Conservation (phyloP, 2,888 invertebrate genomes). For the Petrolisthes cinctipes region DNA sequence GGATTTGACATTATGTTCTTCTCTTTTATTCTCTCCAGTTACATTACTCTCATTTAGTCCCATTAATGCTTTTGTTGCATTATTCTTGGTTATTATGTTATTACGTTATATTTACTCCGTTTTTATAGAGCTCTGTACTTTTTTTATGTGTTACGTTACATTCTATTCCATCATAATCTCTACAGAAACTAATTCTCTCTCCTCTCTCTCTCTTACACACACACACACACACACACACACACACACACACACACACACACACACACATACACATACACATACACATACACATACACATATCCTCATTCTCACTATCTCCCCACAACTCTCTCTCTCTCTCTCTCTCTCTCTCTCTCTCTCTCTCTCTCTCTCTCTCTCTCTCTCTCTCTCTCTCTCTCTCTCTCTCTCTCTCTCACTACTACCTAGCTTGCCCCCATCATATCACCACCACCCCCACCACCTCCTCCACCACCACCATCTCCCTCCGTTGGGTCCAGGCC, state of each 20-base stretch:
- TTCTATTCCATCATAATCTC: not conserved
- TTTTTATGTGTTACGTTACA: not conserved
- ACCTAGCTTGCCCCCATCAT: not conserved
- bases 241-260: not conserved
- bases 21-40: too few species aligned
- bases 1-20: too few species aligned
- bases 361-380: not conserved
- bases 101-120: too few species aligned
- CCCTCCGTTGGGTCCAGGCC: not conserved
- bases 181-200: not conserved
- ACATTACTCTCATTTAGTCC: too few species aligned
- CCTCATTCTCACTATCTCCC: not conserved
- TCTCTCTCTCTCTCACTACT: not conserved
- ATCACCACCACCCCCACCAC: not conserved
- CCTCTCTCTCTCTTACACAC: not conserved
- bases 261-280: conserved; percentile 1
- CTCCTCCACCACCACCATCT: not conserved
- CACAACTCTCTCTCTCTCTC: not conserved
- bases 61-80: too few species aligned
- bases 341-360: not conserved
- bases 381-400: not conserved
- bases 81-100: too few species aligned
- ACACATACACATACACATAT: not conserved
- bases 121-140: too few species aligned
- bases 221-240: not conserved